Conservation (phyloP, 1,140 invertebrate genomes). For the Drosophila lini region DNA sequence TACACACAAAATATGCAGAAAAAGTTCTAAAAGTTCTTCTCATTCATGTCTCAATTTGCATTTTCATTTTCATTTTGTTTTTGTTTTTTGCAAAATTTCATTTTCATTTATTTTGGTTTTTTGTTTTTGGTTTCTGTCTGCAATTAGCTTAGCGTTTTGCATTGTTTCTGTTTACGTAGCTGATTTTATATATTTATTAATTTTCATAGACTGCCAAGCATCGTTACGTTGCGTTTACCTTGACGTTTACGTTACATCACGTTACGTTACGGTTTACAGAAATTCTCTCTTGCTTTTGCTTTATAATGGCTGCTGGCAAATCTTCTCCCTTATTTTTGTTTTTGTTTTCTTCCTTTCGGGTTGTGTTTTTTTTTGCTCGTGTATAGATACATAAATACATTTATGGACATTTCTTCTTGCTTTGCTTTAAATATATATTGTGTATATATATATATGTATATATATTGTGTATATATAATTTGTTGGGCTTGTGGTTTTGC, state of each 20-base stretch:
- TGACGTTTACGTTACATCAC: slow-evolving; percentile 12
- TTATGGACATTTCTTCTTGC: slow-evolving; percentile 78
- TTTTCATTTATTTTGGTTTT: slow-evolving; percentile 11
- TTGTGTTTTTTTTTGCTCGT: slow-evolving; percentile 59
- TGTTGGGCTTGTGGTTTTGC: slow-evolving; percentile 43
- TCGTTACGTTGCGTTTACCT: slow-evolving; percentile 12
- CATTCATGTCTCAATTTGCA: not conserved
- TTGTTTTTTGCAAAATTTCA: slow-evolving; percentile 7
- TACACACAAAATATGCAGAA: slow-evolving; percentile 62
- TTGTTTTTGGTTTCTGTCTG: slow-evolving; percentile 24
- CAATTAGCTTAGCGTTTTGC: slow-evolving; percentile 53
- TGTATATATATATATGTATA: slow-evolving; percentile 56
- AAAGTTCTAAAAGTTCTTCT: slow-evolving; percentile 63
- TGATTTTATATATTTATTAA: slow-evolving; percentile 32
- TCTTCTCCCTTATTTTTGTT: not conserved
- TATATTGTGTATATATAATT: slow-evolving; percentile 55
- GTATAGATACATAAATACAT: slow-evolving; percentile 82
- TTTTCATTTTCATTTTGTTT: slow-evolving; percentile 6
- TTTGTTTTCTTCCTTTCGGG: slow-evolving; percentile 23
- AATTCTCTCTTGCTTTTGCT: not conserved
- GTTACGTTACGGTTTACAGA: not conserved
- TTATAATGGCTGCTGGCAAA: slow-evolving; percentile 11
- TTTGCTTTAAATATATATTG: slow-evolving; percentile 76
- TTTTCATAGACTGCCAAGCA: slow-evolving; percentile 43
- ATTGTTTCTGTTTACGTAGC: slow-evolving; percentile 50